phyloP scores from a whole-genome alignment of 2,888 invertebrate genomes.

The Callinectes sapidus region DNA sequence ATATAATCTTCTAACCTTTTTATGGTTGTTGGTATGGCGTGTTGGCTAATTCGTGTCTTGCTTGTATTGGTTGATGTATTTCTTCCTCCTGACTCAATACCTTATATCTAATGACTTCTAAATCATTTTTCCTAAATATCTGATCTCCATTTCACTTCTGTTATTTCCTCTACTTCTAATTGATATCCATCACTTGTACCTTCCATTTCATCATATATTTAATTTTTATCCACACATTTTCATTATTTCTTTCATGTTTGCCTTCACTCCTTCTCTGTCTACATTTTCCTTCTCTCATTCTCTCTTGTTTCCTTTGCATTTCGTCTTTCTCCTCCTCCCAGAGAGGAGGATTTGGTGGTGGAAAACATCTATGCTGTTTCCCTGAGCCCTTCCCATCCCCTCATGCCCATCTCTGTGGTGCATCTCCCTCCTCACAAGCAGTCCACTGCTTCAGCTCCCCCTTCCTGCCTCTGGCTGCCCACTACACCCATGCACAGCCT shows the following conservation, averaged over 20 bases:
- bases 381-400: conserved; percentile 44
- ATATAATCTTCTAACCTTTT: conserved; percentile 21
- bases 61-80: neutral
- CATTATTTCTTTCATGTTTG: neutral
- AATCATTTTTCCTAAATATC: neutral
- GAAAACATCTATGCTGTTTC: conserved; percentile 62
- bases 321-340: neutral
- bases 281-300: neutral
- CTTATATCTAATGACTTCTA: neutral
- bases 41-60: conserved; percentile 19
- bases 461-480: conserved; percentile 34
- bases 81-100: neutral
- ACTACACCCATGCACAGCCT: neutral
- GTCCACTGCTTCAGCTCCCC: conserved; percentile 44
- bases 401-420: conserved; percentile 66
- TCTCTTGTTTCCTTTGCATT: neutral
- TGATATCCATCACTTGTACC: neutral
- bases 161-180: neutral
- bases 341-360: conserved; percentile 59
- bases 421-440: conserved; percentile 54
- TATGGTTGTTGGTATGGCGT: neutral
- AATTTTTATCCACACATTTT: neutral
- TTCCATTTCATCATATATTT: neutral
- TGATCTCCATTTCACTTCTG: neutral
- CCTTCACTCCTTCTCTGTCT: neutral